These are phyloP conservation scores for Malthinus seriepunctatus DNA, from an alignment of 2,888 invertebrate species.

Conservation along the genomic window DNA sequence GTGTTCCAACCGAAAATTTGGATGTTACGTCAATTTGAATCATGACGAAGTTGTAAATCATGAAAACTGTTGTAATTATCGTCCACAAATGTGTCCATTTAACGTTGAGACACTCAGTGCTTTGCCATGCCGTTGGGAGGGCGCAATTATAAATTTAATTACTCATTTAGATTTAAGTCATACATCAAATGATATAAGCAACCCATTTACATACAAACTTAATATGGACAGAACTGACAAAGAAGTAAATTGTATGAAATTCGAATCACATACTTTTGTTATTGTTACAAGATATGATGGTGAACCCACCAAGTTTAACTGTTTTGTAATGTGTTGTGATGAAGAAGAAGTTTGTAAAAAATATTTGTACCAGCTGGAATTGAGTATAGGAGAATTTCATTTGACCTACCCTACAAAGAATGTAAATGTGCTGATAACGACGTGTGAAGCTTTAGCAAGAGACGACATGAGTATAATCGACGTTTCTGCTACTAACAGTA, in stretches of 20 bases:
- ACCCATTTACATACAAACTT: slow-evolving; percentile 1
- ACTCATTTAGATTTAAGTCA: slow-evolving; percentile 41
- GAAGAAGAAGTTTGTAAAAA: slow-evolving; percentile 9
- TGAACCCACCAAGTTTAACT: slow-evolving; percentile 11
- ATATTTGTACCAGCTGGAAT: slow-evolving; percentile 28
- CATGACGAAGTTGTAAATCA: slow-evolving; percentile 36
- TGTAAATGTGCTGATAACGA: slow-evolving; percentile 8
- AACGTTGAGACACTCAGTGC: slow-evolving; percentile 1
- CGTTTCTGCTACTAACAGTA: slow-evolving; percentile 6
- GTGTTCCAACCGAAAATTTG: slow-evolving; percentile 39
- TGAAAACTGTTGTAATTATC: slow-evolving; percentile 37
- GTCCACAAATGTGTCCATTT: slow-evolving; percentile 36
- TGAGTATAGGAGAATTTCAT: slow-evolving; percentile 20
- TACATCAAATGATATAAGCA: not conserved
- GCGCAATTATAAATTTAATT: slow-evolving; percentile 38
- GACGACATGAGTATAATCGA: slow-evolving; percentile 21
- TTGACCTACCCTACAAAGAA: slow-evolving; percentile 19
- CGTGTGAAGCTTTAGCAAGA: slow-evolving; percentile 11
- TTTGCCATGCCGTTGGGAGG: slow-evolving; percentile 39
- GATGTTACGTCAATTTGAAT: slow-evolving; percentile 36
- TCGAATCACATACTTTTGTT: slow-evolving; percentile 38
- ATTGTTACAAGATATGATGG: slow-evolving; percentile 37
- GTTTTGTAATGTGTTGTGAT: slow-evolving; percentile 2
- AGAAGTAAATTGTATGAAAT: slow-evolving; percentile 37
- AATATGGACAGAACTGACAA: slow-evolving; percentile 1